phyloP scores from a whole-genome alignment of 2,797 vertebrate genomes.

The Chlorospingus semifuscus region DNA sequence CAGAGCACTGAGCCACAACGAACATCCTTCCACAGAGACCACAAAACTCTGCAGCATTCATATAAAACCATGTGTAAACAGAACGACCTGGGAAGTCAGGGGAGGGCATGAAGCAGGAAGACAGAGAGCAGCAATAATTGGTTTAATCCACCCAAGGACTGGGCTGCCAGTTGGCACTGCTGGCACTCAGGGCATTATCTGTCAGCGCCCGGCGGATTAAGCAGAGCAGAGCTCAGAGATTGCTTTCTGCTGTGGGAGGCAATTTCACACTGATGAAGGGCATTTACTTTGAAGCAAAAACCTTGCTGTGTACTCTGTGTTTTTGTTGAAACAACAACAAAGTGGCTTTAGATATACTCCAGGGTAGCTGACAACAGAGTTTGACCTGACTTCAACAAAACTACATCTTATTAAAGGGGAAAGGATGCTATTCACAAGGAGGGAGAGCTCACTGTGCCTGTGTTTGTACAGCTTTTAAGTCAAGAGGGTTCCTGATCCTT shows the following conservation, averaged over 20 bases:
- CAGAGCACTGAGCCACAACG: not conserved
- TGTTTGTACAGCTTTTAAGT: not conserved
- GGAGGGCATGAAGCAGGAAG: not conserved
- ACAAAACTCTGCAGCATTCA: accelerated
- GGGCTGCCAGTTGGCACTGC: constrained; percentile 18
- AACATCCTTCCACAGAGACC: not conserved
- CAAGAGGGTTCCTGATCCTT: not conserved
- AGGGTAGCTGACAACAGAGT: not conserved
- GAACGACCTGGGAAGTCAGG: not conserved
- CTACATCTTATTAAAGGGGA: not conserved
- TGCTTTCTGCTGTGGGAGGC: not conserved
- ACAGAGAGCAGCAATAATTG: not conserved
- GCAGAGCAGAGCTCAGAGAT: not conserved
- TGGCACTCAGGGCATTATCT: not conserved
- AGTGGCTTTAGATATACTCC: not conserved
- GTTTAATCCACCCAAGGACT: not conserved
- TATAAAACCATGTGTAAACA: not conserved
- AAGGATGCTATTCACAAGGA: not conserved
- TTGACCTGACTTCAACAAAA: not conserved
- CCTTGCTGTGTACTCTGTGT: not conserved
- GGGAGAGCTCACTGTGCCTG: not conserved
- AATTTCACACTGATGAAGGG: not conserved
- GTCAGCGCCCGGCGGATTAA: not conserved
- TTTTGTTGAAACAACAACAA: not conserved
- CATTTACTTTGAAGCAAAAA: not conserved